Base-by-base conservation (phyloP, 2,113 vertebrate species). In the Nycticebus coucang region DNA sequence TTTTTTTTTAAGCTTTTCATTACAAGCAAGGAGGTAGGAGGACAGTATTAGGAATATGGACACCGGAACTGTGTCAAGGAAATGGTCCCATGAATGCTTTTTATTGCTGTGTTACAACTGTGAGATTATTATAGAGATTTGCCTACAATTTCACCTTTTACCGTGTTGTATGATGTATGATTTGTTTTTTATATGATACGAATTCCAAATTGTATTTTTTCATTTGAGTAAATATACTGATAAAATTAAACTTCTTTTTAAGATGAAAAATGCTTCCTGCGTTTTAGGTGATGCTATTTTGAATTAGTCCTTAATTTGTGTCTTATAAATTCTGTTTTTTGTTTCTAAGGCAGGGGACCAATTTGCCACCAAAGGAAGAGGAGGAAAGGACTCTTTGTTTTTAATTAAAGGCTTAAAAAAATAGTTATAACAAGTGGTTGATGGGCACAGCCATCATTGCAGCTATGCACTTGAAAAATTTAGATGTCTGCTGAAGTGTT, bases 1-100 rank as follows among this genome's bases (percentile, higher is more conserved):
- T 92, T 89, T 53, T 69, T 79, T 11, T 87, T 96, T 97, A 89
- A 37, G 66, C 57, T 96, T 91, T 82, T 91, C 28, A 17, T 75
- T 84, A 28, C 12, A 81, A 92, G 28, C 7, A 68, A 28, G 14
- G 66, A 71, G 11, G 37, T 5, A 5, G 21, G 11, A 66, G 30
- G 91, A 77, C 33, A 57, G 41, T 78, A 18, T 77, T 94, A 95
- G 50, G 11, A 15, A 0, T 1, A 0, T 37, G 79, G 17, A 92
- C 28, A 33, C 4, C 71, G 90, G 80, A 80, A 81, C 50, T 8
- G 14, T n/a, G 1, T 50, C 72, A 35, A 62, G 57, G 2, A 59
- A 60, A 17, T 75, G 81, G n/a, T 35, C 6, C 10, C 21, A 55
- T 9, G 7, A 33, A 33, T 81, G 4, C 35, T 62, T 84, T 57